A percentile compares a stretch with the other conserved stretches of the same genome.
Evolutionary conservation across 2,113 vertebrate species (phyloP).

Genomic region (Ailuropoda melanoleuca): DNA sequence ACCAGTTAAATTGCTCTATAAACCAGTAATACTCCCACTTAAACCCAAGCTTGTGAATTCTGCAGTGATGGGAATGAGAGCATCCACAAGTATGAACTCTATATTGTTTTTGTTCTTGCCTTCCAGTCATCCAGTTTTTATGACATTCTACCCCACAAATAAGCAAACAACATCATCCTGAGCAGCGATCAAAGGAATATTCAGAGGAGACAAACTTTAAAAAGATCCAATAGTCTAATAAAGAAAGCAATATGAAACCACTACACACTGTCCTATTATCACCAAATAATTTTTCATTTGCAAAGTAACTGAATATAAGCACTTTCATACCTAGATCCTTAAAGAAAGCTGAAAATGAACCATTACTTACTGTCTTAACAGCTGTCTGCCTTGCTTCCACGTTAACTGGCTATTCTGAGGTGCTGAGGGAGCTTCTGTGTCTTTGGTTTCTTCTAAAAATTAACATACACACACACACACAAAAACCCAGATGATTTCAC

Average conservation of each 20-base stretch:
- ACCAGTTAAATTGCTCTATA: not conserved
- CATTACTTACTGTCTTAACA: conserved; percentile 96
- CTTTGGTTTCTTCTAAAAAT: conserved; percentile 97
- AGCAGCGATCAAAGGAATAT: not conserved
- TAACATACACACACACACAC: conserved; percentile 46
- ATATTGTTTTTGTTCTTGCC: not conserved
- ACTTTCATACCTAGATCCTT: conserved; percentile 8
- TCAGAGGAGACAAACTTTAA: conserved; percentile 24
- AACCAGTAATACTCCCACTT: not conserved
- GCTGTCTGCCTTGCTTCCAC: conserved; percentile 98
- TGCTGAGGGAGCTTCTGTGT: conserved; percentile 93
- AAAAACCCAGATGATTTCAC: conserved; percentile 49
- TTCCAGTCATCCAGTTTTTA: not conserved
- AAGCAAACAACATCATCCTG: not conserved
- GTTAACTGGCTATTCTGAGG: conserved; percentile 98
- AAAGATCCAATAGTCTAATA: not conserved
- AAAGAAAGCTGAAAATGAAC: conserved; percentile 47
- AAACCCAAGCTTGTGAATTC: not conserved
- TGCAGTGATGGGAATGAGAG: not conserved
- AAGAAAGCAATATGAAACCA: conserved; percentile 22
- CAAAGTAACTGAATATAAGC: not conserved
- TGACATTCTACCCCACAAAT: not conserved
- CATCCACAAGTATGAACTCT: not conserved
- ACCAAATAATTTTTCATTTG: conserved; percentile 28
- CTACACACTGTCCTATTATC: not conserved